Percentiles rank a stretch among this genome's conserved stretches.
These are phyloP conservation scores for Acipenser transmontanus DNA, from an alignment of 2,797 vertebrate species.

Conservation along the genomic window DNA sequence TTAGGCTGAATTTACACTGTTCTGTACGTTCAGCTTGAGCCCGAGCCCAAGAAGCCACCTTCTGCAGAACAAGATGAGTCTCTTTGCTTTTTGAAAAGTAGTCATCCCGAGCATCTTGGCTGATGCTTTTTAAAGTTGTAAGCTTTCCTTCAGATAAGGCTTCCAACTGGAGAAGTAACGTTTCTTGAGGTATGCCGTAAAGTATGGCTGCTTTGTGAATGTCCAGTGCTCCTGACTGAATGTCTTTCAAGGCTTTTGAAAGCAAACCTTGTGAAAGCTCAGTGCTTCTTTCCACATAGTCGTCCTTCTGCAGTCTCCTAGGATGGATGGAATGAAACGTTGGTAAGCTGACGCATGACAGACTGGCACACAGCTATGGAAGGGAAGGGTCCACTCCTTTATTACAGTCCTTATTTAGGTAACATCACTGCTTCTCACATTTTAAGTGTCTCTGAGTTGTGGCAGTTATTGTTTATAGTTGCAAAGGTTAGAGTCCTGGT, in stretches of 20 bases:
- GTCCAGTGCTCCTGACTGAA: conserved; percentile 95
- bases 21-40: conserved; percentile 81
- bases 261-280: conserved; percentile 98
- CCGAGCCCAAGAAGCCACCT: conserved; percentile 88
- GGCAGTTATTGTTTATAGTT: conserved; percentile 65
- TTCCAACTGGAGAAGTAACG: conserved; percentile 86
- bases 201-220: conserved; percentile 96
- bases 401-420: conserved; percentile 96
- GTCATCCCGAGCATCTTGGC: conserved; percentile 70
- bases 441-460: conserved; percentile 79
- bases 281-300: conserved; percentile 98
- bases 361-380: conserved; percentile 85
- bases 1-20: conserved; percentile 76
- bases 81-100: conserved; percentile 79
- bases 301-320: conserved; percentile 96
- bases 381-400: conserved; percentile 99
- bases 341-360: conserved; percentile 93
- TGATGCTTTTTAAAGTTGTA: conserved; percentile 70
- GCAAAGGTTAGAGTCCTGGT: conserved; percentile 74
- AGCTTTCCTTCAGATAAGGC: conserved; percentile 79
- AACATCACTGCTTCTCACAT: conserved; percentile 96
- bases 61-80: conserved; percentile 86
- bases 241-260: conserved; percentile 99
- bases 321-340: conserved; percentile 90
- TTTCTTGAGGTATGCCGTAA: conserved; percentile 97